Evolutionary conservation across 37 sponge, comb jelly and placozoan species (phyloP), one percentile per base, ranked within the genome.

Genomic region (Ephydatia muelleri): DNA sequence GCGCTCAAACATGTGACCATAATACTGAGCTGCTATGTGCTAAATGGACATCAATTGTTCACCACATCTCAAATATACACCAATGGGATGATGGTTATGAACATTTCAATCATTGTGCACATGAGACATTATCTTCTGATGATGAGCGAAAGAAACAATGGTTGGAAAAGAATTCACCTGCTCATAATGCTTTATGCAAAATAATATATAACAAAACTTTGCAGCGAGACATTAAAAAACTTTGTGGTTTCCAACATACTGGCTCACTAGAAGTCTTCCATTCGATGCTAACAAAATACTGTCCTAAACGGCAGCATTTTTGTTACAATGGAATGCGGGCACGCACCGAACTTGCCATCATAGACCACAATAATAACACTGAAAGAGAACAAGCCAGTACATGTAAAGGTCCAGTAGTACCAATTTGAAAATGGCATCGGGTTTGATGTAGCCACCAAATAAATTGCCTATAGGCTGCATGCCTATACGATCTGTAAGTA

Each of bases 221-320:
- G 47, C 47, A 43, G 47, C 47, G 47, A 43, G 47, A 43, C 47
- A 43, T 43, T 43, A 43, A 43, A 43, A 43, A 43, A 43, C 70
- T 67, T 43, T 43, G 6, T 43, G 47, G 47, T 43, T 43, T 43
- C 47, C 47, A 48, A 68, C 81, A 80, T 70, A 80, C 81, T 80
- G 81, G 70, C 68, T 26, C 22, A 68, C 70, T 80, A 39, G 81
- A 80, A 35, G n/a, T n/a, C n/a, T n/a, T n/a, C n/a, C n/a, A n/a
- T n/a, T n/a, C n/a, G n/a, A n/a, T n/a, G n/a, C n/a, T 80, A 37
- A 65, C 36, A 23, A 68, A 80, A 38, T 80, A 80, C 70, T 80
- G 81, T 37, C 81, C 81, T 30, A 80, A 80, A 80, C 29, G 80
- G 37, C 81, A 80, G 81, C 81, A 80, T 30, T 80, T 80, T 67